Evolutionary conservation across 37 sponge, comb jelly and placozoan species (phyloP), one percentile per base, ranked within the genome.

Genomic region (Tethya wilhelma): DNA sequence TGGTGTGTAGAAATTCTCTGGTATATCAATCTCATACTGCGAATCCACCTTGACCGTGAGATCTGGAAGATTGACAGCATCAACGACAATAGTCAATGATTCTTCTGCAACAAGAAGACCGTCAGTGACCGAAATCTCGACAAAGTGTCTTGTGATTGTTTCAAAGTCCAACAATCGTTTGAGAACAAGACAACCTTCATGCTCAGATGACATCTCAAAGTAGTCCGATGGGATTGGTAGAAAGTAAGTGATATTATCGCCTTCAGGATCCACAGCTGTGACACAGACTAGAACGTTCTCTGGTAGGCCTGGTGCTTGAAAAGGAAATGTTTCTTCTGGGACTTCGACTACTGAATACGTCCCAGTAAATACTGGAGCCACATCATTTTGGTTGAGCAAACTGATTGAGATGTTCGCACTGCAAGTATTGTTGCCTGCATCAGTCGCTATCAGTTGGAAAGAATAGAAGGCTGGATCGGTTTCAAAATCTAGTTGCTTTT

Each of bases 41-140:
- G 68, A 41, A 30, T 59, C 44, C 29, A 84, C 69, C 37, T 59
- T 66, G 19, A 76, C n/a, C 1, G 31, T 28, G 57, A 76, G 60
- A 30, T 75, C 76, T 14, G 67, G 69, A 26, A 42, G 33, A 25
- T 75, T 68, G 0, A 20, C 4, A 23, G 67, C 77, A 68, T 76
- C 60, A 31, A 84, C 68, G 28, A 68, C 7, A 4, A 84, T 22
- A 43, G 43, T 58, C 0, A 43, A 32, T 1, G 76, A 31, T 3
- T 44, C 43, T 40, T 33, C 28, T 40, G 23, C 28, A 67, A 60
- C 38, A 29, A 25, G 2, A 8, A 23, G 29, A n/a, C 89, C 89
- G 73, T 89, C 89, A 55, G 84, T 70, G 38, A 68, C 78, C 1
- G 44, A 59, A 31, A 89, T 59, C 36, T 71, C 63, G 32, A 82